Evolutionary conservation across 2,888 invertebrate genomes (phyloP), one percentile per base, ranked within the genome.

Genomic region (Temnothorax unifasciatus): DNA sequence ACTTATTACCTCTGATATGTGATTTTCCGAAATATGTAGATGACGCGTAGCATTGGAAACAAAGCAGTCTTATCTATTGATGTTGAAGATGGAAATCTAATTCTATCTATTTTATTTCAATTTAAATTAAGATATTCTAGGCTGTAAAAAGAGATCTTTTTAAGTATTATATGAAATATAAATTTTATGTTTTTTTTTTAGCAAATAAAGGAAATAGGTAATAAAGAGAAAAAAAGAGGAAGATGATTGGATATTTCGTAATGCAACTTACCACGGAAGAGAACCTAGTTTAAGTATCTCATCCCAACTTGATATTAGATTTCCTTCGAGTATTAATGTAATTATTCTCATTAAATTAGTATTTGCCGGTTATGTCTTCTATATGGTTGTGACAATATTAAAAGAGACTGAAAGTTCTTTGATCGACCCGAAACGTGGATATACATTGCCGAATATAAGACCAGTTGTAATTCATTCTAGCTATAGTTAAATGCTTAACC

Each of bases 201-300:
- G 3, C 13, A 64, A 64, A 41, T 38, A 21, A 38, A 64, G 4
- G 13, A 61, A 5, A 25, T 38, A 74, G 1, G 38, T 50, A 38
- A n/a, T 57, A 21, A 47, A 54, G 21, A 21, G 47, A 21, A 71
- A 18, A 63, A 29, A 34, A 8, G 5, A 29, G 29, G 29, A 29
- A 29, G 29, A 29, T 29, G 29, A 4, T 25, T 52, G 29, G 44
- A 52, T 66, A 68, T 73, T 18, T 41, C 4, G 11, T 50, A 50
- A 74, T 38, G 34, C 66, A 68, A 88, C 92, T 93, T 91, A 94
- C 95, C 92, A 94, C 87, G 94, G 92, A 85, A 96, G 92, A 82
- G 91, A 91, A 0, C 97, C 97, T 82, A 99, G 95, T 93, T 98
- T 97, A 90, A 97, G 95, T n/a, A 99, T 95, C 95, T 98, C 97